Base-by-base conservation (phyloP, 2,888 invertebrate species). In the Leucophenga maculata region DNA sequence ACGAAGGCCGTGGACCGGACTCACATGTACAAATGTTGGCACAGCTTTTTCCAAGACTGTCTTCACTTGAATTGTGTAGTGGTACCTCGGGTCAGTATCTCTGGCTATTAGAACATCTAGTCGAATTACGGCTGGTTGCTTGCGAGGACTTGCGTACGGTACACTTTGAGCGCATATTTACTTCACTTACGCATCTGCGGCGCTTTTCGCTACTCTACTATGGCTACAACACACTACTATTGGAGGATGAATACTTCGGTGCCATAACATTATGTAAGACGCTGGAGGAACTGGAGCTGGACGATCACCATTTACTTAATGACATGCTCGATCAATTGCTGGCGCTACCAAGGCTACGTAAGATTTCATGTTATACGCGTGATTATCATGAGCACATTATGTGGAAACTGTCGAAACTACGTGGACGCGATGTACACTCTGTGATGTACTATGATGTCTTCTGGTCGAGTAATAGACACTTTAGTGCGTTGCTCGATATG, bases 211-310 rank as follows among this genome's bases (percentile, higher is more conserved):
- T 80, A 0, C 68, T 78, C 0, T 74, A 54, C 46, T 77, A 74
- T 50, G 72, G 75, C 8, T 76, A 76, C 20, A 64, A 62, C 20
- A 68, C 65, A 0, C 8, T 14, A 11, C n/a, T 59, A 1, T 59
- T 60, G 13, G 18, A 77, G 6, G 72, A 71, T 4, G 44, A 62
- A 13, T 65, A 65, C 0, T 14, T 77, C 1, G 1, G 52, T 11
- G 62, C 69, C 3, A 70, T 69, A 1, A 71, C 74, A 1, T 22
- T 65, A 1, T 75, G 80, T 16, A 1, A 16, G 0, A 74, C 74
- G 1, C 69, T 80, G 20, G 74, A 80, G 57, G 78, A 80, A 50
- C 66, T 80, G 0, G 59, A 72, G 1, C 71, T 80, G 8, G 80
- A 80, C 26, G 78, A 80, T 67, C 72, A 78, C 31, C 76, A 74